Evolutionary conservation across 2,113 vertebrate species (phyloP), one percentile per base, ranked within the genome.

Genomic region (Talpa occidentalis): DNA sequence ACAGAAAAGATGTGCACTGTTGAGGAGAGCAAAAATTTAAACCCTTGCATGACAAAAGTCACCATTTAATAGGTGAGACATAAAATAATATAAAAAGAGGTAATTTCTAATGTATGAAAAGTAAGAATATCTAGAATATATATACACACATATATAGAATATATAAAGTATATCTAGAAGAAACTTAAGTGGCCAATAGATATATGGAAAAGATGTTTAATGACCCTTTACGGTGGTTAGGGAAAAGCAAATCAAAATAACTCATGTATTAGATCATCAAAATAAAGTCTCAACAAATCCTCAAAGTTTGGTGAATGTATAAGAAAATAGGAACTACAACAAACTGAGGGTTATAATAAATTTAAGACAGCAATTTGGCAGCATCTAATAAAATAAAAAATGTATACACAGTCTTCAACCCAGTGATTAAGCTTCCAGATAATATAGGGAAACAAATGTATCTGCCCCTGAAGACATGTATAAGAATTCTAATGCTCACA

Each of bases 241-340:
- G 16, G 78, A 79, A 93, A 84, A 24, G 28, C 56, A 93, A 69
- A 95, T 62, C 2, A 95, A 92, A 92, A 78, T 44, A 83, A 16
- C n/a, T 86, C 44, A 40, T 26, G 26, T 60, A 70, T 69, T 37
- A 90, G 49, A 64, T 49, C 44, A 15, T 42, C 70, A 82, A 81
- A 73, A 86, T 28, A 59, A 85, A 76, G 62, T 88, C 37, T 93
- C n/a, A n/a, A 67, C 10, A 88, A 54, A 67, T 8, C 1, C 35
- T 15, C 32, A 32, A 74, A 42, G 12, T 73, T 54, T 88, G 28
- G 28, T 79, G 15, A 93, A 28, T 64, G 79, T 73, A 22, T 79
- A 35, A 78, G 47, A 88, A 94, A 64, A 78, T 22, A 21, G 10
- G 28, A 83, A 88, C 22, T 19, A 19, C 40, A 32, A 91, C 40